Percentiles rank a stretch among this genome's conserved stretches.
Evolutionary conservation across 1,140 invertebrate genomes (phyloP).

Genomic region (Saxidomus purpurata): DNA sequence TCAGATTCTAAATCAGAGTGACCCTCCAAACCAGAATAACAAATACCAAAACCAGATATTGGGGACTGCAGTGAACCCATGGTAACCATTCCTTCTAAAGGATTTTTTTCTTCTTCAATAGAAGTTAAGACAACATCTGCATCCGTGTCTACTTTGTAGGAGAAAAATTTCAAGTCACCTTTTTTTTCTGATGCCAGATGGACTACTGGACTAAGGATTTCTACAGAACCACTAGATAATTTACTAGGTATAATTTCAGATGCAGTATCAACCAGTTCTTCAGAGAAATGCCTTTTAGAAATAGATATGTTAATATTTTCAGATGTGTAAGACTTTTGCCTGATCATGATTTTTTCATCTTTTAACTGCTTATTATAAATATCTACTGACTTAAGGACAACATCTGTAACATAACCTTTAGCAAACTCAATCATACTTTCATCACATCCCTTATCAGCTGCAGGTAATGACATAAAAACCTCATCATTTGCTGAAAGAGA

Average conservation of each 20-base stretch:
- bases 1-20: slow-evolving; percentile 55
- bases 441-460: not conserved
- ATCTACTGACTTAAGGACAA: slow-evolving; percentile 30
- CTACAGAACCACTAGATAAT: slow-evolving; percentile 39
- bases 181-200: not conserved
- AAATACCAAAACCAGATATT: slow-evolving; percentile 54
- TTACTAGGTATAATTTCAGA: not conserved
- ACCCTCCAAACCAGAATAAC: slow-evolving; percentile 23
- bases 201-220: slow-evolving; percentile 31
- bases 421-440: slow-evolving; percentile 40
- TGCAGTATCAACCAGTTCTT: slow-evolving; percentile 33
- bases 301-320: slow-evolving; percentile 47
- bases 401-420: slow-evolving; percentile 52
- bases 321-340: slow-evolving; percentile 10
- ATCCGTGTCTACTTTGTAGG: slow-evolving; percentile 57
- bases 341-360: slow-evolving; percentile 37
- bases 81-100: not conserved
- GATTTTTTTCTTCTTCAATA: slow-evolving; percentile 47
- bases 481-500: slow-evolving; percentile 17
- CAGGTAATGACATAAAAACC: slow-evolving; percentile 41
- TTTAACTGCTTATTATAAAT: slow-evolving; percentile 24
- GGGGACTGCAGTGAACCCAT: not conserved
- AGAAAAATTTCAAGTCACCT: slow-evolving; percentile 30
- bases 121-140: slow-evolving; percentile 50
- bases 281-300: slow-evolving; percentile 40